These are phyloP conservation scores for Merops nubicus DNA, from an alignment of 2,113 vertebrate genomes.

Conservation along the genomic window DNA sequence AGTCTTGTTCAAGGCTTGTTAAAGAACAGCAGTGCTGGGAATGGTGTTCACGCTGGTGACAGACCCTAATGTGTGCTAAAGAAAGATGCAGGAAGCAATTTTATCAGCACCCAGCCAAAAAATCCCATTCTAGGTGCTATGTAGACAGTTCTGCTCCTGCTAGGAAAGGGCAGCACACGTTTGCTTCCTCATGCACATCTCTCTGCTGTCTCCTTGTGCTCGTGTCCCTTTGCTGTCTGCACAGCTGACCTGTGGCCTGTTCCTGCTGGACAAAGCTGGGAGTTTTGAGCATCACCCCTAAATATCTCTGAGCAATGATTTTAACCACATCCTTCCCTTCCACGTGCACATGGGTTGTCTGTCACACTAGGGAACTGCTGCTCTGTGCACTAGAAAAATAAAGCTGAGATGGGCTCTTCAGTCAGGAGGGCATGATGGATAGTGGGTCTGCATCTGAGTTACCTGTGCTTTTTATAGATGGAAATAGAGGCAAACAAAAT, in stretches of 20 bases:
- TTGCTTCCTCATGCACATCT: background rate
- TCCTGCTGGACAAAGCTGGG: background rate
- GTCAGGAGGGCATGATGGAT: background rate
- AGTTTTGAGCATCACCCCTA: background rate
- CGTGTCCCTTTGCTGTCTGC: background rate
- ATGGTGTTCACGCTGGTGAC: background rate
- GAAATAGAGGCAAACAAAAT: background rate
- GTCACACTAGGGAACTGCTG: background rate
- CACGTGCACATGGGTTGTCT: rapidly evolving
- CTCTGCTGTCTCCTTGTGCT: no score
- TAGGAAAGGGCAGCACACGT: background rate
- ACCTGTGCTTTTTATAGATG: rapidly evolving
- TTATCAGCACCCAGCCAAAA: background rate
- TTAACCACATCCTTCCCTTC: background rate
- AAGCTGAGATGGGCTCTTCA: background rate
- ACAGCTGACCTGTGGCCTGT: background rate
- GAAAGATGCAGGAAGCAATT: background rate
- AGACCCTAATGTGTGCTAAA: background rate
- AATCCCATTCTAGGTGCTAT: background rate
- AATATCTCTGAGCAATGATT: background rate
- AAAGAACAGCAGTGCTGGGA: background rate
- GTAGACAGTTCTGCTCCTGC: background rate
- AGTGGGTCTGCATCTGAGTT: background rate
- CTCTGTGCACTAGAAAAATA: background rate
- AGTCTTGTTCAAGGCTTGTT: background rate